Evolutionary conservation across 64 coral and sea anemone species (phyloP).

Genomic region (Acropora yongei): DNA sequence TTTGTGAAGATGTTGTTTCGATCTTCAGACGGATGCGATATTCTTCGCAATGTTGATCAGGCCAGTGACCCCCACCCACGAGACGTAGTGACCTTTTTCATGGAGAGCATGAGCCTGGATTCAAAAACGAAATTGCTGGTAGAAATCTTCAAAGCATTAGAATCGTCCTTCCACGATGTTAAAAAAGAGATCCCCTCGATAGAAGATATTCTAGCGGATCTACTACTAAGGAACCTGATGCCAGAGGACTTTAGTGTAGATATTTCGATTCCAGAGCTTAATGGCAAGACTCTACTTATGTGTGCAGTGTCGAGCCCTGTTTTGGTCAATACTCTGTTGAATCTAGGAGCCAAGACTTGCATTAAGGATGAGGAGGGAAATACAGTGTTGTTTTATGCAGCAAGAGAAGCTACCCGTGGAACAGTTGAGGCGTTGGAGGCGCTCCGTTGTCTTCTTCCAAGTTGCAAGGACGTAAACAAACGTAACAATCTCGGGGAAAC

Average conservation of each 20-base stretch:
- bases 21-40: background rate
- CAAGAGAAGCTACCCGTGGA: background rate
- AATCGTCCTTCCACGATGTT: background rate
- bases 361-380: background rate
- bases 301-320: background rate
- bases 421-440: background rate
- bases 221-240: background rate
- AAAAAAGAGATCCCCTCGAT: background rate
- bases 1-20: background rate
- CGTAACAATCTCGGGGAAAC: slow-evolving; percentile 1
- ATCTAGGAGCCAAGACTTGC: background rate
- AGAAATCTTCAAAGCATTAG: background rate
- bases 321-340: background rate
- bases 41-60: background rate
- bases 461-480: background rate
- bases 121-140: background rate
- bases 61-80: background rate
- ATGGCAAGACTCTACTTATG: slow-evolving; percentile 25
- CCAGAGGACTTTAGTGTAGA: background rate
- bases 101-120: background rate
- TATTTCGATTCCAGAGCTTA: slow-evolving; percentile 23
- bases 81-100: background rate
- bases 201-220: background rate
- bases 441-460: background rate
- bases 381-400: slow-evolving; percentile 19